These are phyloP conservation scores for Manis pentadactyla DNA, from an alignment of 2,797 vertebrate genomes.

Conservation along the genomic window DNA sequence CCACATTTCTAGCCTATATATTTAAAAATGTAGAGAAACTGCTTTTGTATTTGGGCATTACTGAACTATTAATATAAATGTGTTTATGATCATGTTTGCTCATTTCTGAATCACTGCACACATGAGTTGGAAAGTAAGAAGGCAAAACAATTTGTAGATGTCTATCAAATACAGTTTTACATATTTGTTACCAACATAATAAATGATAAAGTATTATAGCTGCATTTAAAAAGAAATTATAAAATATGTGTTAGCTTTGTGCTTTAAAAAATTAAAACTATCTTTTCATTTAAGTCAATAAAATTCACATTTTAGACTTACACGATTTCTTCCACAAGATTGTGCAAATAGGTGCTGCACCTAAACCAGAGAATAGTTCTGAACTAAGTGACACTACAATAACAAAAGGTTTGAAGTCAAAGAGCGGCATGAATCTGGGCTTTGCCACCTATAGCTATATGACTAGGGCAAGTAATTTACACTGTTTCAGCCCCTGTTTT, in stretches of 20 bases:
- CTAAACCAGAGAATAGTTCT: background rate
- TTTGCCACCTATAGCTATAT: background rate
- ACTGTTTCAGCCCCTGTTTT: background rate
- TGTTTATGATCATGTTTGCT: slow-evolving; percentile 17
- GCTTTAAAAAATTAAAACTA: background rate
- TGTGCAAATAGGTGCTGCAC: background rate
- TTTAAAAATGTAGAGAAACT: slow-evolving; percentile 48
- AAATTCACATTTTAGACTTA: slow-evolving; percentile 27
- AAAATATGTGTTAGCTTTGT: slow-evolving; percentile 18
- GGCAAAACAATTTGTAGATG: background rate
- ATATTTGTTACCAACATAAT: slow-evolving; percentile 5
- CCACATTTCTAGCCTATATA: background rate
- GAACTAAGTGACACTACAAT: background rate
- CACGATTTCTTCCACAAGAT: background rate
- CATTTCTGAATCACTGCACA: background rate
- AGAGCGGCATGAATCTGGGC: background rate
- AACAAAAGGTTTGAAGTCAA: background rate
- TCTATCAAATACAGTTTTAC: background rate
- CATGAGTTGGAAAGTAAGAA: background rate
- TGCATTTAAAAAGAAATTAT: background rate
- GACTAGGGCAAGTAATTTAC: background rate
- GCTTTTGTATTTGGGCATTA: slow-evolving; percentile 20
- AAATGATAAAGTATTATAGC: background rate
- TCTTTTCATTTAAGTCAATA: slow-evolving; percentile 28
- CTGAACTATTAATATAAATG: background rate